phyloP scores from a whole-genome alignment of 2,888 invertebrate species.

The Linhomoeus sp. region DNA sequence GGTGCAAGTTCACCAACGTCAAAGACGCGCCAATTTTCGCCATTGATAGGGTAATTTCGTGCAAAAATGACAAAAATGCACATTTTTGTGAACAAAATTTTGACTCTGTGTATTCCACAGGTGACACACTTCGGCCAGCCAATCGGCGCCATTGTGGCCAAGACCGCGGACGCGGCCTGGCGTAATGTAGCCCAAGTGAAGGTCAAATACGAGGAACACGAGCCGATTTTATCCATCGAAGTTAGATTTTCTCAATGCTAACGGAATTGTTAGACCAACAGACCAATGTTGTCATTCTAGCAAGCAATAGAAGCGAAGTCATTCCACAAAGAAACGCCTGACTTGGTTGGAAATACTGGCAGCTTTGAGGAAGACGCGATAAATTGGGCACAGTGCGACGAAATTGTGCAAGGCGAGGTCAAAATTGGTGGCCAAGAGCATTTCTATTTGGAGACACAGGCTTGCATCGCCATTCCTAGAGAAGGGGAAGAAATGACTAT shows the following conservation, averaged over 20 bases:
- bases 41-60: not conserved
- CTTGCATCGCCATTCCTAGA: slow-evolving; percentile 36
- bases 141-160: slow-evolving; percentile 16
- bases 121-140: slow-evolving; percentile 31
- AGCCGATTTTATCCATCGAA: not conserved
- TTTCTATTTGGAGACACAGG: slow-evolving; percentile 75
- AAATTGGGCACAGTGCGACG: slow-evolving; percentile 38
- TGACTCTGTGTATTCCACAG: no score
- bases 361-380: not conserved
- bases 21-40: no score
- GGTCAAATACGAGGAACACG: not conserved
- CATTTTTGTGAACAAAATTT: no score
- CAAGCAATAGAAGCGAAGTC: not conserved
- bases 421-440: slow-evolving; percentile 81
- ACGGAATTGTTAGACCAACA: not conserved
- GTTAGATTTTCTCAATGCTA: not conserved
- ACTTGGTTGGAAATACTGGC: not conserved
- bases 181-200: not conserved
- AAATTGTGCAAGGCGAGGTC: slow-evolving; percentile 51
- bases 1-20: no score
- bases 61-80: not conserved
- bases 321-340: not conserved
- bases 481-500: slow-evolving; percentile 62
- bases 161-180: not conserved
- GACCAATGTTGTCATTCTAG: no score